Base-by-base conservation (phyloP, 2,888 invertebrate genomes). In the Mesorhabditis spiculigera region DNA sequence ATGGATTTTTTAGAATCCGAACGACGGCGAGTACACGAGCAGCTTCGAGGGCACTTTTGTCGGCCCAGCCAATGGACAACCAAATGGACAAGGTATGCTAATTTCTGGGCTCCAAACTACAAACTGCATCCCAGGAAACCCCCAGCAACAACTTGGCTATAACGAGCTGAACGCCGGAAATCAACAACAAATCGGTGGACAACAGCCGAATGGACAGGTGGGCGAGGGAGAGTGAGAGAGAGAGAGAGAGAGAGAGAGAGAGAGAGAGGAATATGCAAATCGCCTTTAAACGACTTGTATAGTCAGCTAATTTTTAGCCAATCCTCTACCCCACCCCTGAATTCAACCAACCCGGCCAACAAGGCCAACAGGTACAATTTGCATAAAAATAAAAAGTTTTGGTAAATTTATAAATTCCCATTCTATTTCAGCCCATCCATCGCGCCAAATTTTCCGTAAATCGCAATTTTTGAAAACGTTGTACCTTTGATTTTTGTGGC, bases 61-160 rank as follows among this genome's bases (percentile, higher is more conserved):
- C 1, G 58, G 58, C 8, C 50, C 58, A 3, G 58, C 58, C 0
- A 50, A 50, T 50, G 10, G 10, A 50, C 58, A 50, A 50, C n/a
- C n/a, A n/a, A 50, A 50, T 50, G 58, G 58, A 50, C 58, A 50
- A 50, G 58, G 41, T 41, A 63, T 63, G 64, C 8, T 8, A 63
- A 63, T 63, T 16, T 63, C 28, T 28, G 28, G 28, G 28, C 28
- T 28, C 28, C 28, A 28, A 28, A 28, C 28, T 28, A 28, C 28
- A 3, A 28, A 28, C 28, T 28, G 28, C 28, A 28, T 28, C 28
- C 28, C 28, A 28, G 28, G 28, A 28, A 28, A 28, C 28, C 28
- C 28, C 28, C 28, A 28, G 28, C 28, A 28, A 28, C 28, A 28
- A 28, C 28, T 28, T 28, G 28, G 28, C 28, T 28, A 28, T 3